A percentile compares a stretch with the other conserved stretches of the same genome.
These are phyloP conservation scores for Gastrophysa polygoni DNA, from an alignment of 2,888 invertebrate genomes.

Conservation along the genomic window DNA sequence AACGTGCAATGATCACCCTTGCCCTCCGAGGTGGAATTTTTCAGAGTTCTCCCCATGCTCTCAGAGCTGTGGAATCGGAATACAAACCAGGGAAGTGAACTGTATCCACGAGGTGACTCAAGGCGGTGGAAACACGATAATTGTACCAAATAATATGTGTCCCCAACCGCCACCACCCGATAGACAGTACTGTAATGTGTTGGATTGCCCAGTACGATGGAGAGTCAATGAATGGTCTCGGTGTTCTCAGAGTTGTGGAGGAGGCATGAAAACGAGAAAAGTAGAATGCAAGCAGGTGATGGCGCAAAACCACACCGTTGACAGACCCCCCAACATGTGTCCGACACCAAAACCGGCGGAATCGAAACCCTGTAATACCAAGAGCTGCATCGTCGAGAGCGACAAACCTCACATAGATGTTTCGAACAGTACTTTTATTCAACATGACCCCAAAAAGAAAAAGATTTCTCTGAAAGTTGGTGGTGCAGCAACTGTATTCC, in stretches of 20 bases:
- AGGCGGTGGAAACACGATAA: slow-evolving; percentile 85
- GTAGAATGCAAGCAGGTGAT: slow-evolving; percentile 90
- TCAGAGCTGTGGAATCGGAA: slow-evolving; percentile 92
- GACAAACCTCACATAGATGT: slow-evolving; percentile 76
- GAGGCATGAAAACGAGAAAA: slow-evolving; percentile 84
- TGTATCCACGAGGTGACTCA: slow-evolving; percentile 87
- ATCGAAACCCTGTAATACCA: slow-evolving; percentile 84
- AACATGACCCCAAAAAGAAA: slow-evolving; percentile 80
- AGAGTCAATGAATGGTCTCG: slow-evolving; percentile 86
- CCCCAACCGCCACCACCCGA: slow-evolving; percentile 89
- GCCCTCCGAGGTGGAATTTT: slow-evolving; percentile 92
- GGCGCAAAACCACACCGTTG: slow-evolving; percentile 90
- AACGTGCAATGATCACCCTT: slow-evolving; percentile 83
- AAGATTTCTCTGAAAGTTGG: slow-evolving; percentile 88
- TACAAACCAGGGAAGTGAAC: slow-evolving; percentile 87
- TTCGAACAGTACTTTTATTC: slow-evolving; percentile 83
- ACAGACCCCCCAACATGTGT: slow-evolving; percentile 77
- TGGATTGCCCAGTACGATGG: slow-evolving; percentile 91
- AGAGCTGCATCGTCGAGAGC: slow-evolving; percentile 76
- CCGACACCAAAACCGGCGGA: slow-evolving; percentile 75
- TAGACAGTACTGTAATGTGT: slow-evolving; percentile 88
- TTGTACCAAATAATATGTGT: slow-evolving; percentile 93
- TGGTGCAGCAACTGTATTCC: slow-evolving; percentile 87
- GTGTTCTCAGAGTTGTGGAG: slow-evolving; percentile 93
- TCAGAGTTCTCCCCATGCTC: slow-evolving; percentile 90